Evolutionary conservation across 2,888 invertebrate genomes (phyloP).

Genomic region (Ichneumon xanthorius): DNA sequence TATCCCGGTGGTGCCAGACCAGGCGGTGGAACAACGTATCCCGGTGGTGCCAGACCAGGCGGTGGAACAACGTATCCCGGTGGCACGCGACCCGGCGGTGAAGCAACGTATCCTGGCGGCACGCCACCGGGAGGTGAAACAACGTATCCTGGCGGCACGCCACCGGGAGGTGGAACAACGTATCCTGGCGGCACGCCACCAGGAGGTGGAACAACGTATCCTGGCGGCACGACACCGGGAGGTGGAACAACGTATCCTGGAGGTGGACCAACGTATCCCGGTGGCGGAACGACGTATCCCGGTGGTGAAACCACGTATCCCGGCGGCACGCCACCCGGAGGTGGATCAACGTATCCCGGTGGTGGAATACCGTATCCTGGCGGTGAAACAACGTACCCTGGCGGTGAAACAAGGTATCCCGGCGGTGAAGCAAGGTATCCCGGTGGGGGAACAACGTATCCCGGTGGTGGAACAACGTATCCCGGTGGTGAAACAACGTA

Average conservation of each 20-base stretch:
- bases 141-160: too few relatives aligned
- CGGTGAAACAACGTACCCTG: background rate
- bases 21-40: slow-evolving; percentile 9
- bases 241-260: slow-evolving; percentile 42
- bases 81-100: slow-evolving; percentile 2
- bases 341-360: background rate
- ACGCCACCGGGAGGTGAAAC: too few relatives aligned
- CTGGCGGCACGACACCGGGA: slow-evolving; percentile 27
- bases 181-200: too few relatives aligned
- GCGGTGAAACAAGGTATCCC: too few relatives aligned
- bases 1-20: slow-evolving; percentile 54
- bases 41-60: slow-evolving; percentile 48
- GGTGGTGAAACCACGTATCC: too few relatives aligned
- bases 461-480: slow-evolving; percentile 5
- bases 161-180: too few relatives aligned
- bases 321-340: too few relatives aligned
- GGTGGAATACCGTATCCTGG: slow-evolving; percentile 37
- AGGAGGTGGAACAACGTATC: slow-evolving; percentile 28
- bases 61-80: slow-evolving; percentile 56
- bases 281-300: too few relatives aligned
- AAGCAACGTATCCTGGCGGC: too few relatives aligned
- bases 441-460: slow-evolving; percentile 35
- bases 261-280: too few relatives aligned
- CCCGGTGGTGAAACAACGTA: background rate
- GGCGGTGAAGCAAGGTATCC: background rate